phyloP scores from a whole-genome alignment of 2,888 invertebrate genomes.

The Prionchulus punctatus region DNA sequence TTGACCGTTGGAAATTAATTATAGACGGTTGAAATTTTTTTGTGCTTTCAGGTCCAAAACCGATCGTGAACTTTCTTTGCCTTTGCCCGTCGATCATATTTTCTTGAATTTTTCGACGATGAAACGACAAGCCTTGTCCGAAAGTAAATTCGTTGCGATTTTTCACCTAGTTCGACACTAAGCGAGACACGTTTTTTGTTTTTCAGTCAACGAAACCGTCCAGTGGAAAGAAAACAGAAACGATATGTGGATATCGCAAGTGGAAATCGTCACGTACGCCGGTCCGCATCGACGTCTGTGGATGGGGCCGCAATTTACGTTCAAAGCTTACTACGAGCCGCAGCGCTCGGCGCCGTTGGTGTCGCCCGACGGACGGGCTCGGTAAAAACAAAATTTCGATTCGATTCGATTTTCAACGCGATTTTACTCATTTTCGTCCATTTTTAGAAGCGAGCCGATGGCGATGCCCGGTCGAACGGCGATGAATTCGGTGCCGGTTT shows the following conservation, averaged over 20 bases:
- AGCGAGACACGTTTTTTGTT: too few relatives aligned
- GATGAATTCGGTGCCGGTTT: slow-evolving; percentile 16
- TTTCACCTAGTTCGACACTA: too few relatives aligned
- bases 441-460: slow-evolving; percentile 12
- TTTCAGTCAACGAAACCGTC: too few relatives aligned
- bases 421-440: too few relatives aligned
- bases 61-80: slow-evolving; percentile 18
- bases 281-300: slow-evolving; percentile 77
- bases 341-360: not conserved
- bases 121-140: not conserved
- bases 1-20: too few relatives aligned
- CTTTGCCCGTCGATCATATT: slow-evolving; percentile 15
- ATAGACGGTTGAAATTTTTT: not conserved
- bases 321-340: slow-evolving; percentile 53
- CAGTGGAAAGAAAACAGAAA: too few relatives aligned
- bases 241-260: slow-evolving; percentile 40
- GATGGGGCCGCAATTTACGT: slow-evolving; percentile 99
- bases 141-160: not conserved
- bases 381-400: not conserved
- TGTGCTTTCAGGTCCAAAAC: slow-evolving; percentile 16
- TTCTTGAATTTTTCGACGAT: slow-evolving; percentile 13
- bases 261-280: slow-evolving; percentile 89
- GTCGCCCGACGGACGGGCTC: not conserved
- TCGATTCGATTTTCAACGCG: too few relatives aligned
- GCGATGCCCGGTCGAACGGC: slow-evolving; percentile 7